Conservation (phyloP, 2,888 invertebrate genomes). For the Nomada fucata region DNA sequence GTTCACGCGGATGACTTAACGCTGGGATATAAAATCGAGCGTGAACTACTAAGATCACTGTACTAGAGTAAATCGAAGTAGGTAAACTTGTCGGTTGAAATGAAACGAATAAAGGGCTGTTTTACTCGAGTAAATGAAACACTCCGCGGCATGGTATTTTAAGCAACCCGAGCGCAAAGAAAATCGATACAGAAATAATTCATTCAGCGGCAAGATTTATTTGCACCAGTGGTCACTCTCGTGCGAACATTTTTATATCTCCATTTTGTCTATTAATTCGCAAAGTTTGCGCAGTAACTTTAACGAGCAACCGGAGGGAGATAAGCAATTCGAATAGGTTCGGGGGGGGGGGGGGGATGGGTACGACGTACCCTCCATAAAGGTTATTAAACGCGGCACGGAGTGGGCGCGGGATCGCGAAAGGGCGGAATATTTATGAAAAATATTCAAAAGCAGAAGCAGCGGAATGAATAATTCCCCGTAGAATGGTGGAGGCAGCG, state of each 20-base stretch:
- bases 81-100: too few relatives aligned
- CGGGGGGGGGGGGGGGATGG: too few relatives aligned
- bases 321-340: background rate
- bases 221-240: too few relatives aligned
- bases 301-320: background rate
- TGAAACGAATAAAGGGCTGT: too few relatives aligned
- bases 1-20: slow-evolving; percentile 3
- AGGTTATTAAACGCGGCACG: slow-evolving; percentile 52
- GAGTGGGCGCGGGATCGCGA: slow-evolving; percentile 43
- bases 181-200: too few relatives aligned
- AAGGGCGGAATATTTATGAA: slow-evolving; percentile 70
- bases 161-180: too few relatives aligned
- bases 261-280: background rate
- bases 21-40: background rate
- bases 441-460: slow-evolving; percentile 68
- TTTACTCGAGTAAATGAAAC: too few relatives aligned
- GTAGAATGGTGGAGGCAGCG: slow-evolving; percentile 15
- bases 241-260: too few relatives aligned
- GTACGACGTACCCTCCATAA: slow-evolving; percentile 1
- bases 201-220: too few relatives aligned
- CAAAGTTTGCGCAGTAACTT: slow-evolving; percentile 2
- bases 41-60: too few relatives aligned
- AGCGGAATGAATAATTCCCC: slow-evolving; percentile 66
- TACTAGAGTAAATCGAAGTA: too few relatives aligned
- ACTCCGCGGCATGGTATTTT: too few relatives aligned